Percentiles rank a stretch among this genome's conserved stretches.
Evolutionary conservation across 2,888 invertebrate species (phyloP).

Genomic region (Meta bourneti): DNA sequence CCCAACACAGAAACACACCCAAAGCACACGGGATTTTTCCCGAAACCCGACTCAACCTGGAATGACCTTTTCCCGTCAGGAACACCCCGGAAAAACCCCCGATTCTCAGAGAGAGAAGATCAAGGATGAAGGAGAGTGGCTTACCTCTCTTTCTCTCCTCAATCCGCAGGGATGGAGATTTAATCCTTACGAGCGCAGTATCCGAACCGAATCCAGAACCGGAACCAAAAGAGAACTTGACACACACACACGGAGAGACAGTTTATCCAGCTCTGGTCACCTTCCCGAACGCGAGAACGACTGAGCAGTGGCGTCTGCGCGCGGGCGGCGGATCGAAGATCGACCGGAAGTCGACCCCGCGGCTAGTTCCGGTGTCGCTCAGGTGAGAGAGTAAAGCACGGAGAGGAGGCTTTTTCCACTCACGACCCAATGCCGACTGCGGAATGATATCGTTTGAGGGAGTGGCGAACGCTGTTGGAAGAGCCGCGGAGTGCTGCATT

Average conservation of each 20-base stretch:
- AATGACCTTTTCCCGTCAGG: neutral
- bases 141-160: neutral
- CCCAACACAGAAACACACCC: neutral
- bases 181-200: neutral
- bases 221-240: neutral
- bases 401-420: neutral
- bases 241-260: neutral
- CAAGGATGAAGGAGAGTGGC: neutral
- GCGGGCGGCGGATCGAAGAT: slow-evolving; percentile 40
- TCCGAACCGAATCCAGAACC: slow-evolving; percentile 17
- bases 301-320: neutral
- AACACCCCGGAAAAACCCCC: neutral
- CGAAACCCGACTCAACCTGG: neutral
- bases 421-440: neutral
- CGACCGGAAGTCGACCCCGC: slow-evolving; percentile 39
- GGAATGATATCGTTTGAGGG: too few species aligned
- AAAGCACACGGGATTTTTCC: neutral
- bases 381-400: neutral
- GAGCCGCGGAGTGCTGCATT: slow-evolving; percentile 44
- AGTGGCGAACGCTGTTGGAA: slow-evolving; percentile 51
- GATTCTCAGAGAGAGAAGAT: neutral
- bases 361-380: neutral
- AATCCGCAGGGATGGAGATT: neutral
- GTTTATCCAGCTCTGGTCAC: slow-evolving; percentile 12
- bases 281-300: neutral